These are phyloP conservation scores for Pangasius krempfi DNA, from an alignment of 2,797 vertebrate genomes.

Conservation along the genomic window DNA sequence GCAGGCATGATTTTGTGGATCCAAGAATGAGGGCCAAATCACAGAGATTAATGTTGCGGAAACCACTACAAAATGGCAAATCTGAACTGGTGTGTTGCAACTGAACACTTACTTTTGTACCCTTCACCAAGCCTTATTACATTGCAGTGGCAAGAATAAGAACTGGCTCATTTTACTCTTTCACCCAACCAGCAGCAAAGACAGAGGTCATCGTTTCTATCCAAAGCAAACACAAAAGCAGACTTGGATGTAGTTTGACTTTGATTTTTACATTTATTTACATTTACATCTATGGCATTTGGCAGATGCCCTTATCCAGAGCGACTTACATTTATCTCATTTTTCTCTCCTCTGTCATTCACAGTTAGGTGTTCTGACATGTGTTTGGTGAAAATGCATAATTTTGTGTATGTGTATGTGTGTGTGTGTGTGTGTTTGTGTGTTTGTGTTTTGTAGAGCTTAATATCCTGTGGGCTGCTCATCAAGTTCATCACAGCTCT, in stretches of 20 bases:
- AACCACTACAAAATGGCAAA: conserved; percentile 73
- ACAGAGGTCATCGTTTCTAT: background rate
- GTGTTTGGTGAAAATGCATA: background rate
- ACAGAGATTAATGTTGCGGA: conserved; percentile 73
- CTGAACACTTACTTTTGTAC: background rate
- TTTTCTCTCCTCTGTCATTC: conserved; percentile 1
- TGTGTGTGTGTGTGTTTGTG: conserved; percentile 34
- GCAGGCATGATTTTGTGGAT: conserved; percentile 73
- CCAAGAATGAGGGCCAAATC: conserved; percentile 71
- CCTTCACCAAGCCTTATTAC: conserved; percentile 7
- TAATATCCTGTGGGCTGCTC: conserved; percentile 90
- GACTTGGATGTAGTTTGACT: background rate
- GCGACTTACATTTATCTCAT: too few relatives aligned
- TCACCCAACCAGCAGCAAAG: conserved; percentile 1
- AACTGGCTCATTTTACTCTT: conserved; percentile 10
- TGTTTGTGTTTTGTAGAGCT: conserved; percentile 78
- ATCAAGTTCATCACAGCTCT: conserved; percentile 94
- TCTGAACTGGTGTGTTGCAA: conserved; percentile 66
- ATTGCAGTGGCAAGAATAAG: background rate
- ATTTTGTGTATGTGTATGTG: background rate
- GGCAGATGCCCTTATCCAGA: too few relatives aligned
- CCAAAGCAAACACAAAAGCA: conserved; percentile 18
- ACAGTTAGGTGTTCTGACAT: conserved; percentile 3
- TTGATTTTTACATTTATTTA: background rate
- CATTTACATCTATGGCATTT: too few relatives aligned